A percentile compares a stretch with the other conserved stretches of the same genome.
Evolutionary conservation across 1,140 invertebrate species (phyloP).

Genomic region (Stratiolaelaps scimitus): DNA sequence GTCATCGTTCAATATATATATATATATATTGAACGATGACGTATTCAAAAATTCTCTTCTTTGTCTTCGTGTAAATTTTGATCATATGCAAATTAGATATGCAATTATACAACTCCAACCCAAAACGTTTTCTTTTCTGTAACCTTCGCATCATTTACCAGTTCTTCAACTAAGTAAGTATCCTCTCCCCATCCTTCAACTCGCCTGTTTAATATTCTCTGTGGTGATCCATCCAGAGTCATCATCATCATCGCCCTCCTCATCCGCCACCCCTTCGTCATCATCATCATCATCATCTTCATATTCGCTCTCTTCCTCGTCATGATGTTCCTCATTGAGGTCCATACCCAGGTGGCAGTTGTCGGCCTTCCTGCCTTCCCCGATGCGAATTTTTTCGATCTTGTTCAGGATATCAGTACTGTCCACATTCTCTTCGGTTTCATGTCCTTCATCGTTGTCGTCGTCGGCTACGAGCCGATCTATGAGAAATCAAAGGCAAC

Average conservation of each 20-base stretch:
- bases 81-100: too few relatives aligned
- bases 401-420: conserved; percentile 33
- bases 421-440: conserved; percentile 31
- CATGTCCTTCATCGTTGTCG: conserved; percentile 38
- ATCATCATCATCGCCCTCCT: conserved; percentile 52
- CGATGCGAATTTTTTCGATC: conserved; percentile 32
- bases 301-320: conserved; percentile 24
- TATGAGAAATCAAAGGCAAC: too few relatives aligned
- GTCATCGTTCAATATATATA: too few relatives aligned
- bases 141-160: too few relatives aligned
- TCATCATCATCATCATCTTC: conserved; percentile 33
- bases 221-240: conserved; percentile 75
- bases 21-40: too few relatives aligned
- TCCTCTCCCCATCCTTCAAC: conserved; percentile 50
- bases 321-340: too few relatives aligned
- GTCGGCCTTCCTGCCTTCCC: neutral
- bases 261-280: conserved; percentile 39
- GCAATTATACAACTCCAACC: too few relatives aligned
- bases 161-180: too few relatives aligned
- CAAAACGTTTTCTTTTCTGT: conserved; percentile 31
- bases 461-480: conserved; percentile 21
- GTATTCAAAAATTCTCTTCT: too few relatives aligned
- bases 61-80: too few relatives aligned
- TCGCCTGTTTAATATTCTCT: conserved; percentile 59
- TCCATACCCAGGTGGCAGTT: too few relatives aligned